Conservation (phyloP, 2,113 vertebrate genomes). For the Bombycilla garrulus region DNA sequence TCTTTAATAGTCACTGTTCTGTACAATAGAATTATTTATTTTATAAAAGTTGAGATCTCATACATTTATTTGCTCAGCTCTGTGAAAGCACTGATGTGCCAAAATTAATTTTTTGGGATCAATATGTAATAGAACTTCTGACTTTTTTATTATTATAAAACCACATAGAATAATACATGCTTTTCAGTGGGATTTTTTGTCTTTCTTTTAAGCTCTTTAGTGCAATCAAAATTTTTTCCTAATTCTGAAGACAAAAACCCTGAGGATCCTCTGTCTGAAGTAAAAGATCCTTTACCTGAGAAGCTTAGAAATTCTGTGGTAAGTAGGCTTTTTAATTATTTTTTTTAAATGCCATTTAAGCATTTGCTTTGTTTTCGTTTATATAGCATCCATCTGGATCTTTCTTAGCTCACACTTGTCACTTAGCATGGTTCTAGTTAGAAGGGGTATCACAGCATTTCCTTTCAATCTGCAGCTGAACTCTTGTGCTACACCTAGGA, state of each 20-base stretch:
- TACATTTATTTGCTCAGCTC: neutral
- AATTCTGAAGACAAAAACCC: slow-evolving; percentile 94
- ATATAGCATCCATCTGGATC: neutral
- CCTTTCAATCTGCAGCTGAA: neutral
- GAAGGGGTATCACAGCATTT: neutral
- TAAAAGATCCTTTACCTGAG: slow-evolving; percentile 95
- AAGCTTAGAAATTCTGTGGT: slow-evolving; percentile 96
- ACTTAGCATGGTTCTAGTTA: neutral
- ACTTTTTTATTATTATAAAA: neutral
- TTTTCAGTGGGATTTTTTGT: slow-evolving; percentile 17
- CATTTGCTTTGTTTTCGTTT: neutral
- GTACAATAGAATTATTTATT: neutral
- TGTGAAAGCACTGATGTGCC: neutral
- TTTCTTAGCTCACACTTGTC: neutral
- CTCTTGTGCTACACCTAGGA: neutral
- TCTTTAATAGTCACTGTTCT: neutral
- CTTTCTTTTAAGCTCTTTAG: slow-evolving; percentile 81
- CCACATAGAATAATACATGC: neutral
- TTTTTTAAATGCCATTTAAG: rapidly evolving
- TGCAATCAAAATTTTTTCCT: slow-evolving; percentile 94
- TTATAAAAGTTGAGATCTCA: neutral
- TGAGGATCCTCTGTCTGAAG: slow-evolving; percentile 94
- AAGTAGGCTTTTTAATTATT: slow-evolving; percentile 61
- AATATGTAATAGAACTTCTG: neutral
- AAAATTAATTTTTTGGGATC: neutral